phyloP scores from a whole-genome alignment of 2,113 vertebrate genomes.

The Macquaria australasica region DNA sequence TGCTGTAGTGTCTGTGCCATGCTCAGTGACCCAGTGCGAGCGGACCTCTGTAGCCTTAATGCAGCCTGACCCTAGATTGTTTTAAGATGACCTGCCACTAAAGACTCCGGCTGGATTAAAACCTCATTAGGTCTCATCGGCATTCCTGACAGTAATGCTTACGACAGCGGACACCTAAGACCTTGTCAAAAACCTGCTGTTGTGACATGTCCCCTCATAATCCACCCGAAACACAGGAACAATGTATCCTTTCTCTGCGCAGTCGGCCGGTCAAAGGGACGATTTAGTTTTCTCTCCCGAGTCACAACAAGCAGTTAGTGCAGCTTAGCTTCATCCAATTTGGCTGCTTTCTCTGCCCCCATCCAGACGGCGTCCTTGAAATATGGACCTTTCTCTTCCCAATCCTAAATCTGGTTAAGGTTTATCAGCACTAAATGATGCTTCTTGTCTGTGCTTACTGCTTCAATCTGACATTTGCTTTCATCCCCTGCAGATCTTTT shows the following conservation, averaged over 20 bases:
- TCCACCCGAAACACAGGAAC: constrained; percentile 76
- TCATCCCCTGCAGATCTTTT: constrained; percentile 38
- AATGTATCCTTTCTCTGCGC: constrained; percentile 62
- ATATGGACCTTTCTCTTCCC: constrained; percentile 39
- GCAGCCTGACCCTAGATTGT: constrained; percentile 76
- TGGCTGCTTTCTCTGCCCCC: constrained; percentile 40
- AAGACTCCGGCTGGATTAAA: constrained; percentile 75
- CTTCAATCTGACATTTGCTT: constrained; percentile 56
- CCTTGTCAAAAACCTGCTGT: constrained; percentile 82
- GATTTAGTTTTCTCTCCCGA: constrained; percentile 60
- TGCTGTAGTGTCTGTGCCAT: constrained; percentile 49
- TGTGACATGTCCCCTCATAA: constrained; percentile 84
- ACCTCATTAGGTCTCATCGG: constrained; percentile 85
- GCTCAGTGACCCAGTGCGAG: constrained; percentile 65
- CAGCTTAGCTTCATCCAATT: constrained; percentile 64
- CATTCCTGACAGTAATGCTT: constrained; percentile 77
- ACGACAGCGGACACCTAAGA: constrained; percentile 81
- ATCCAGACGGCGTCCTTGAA: constrained; percentile 34
- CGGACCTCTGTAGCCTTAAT: constrained; percentile 47
- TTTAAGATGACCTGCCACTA: constrained; percentile 80
- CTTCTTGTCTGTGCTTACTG: constrained; percentile 49
- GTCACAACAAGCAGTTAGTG: constrained; percentile 74
- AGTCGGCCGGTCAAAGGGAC: constrained; percentile 50
- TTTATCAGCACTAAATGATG: constrained; percentile 49
- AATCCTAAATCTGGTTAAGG: constrained; percentile 25